phyloP scores from a whole-genome alignment of 2,888 invertebrate species.

The Priocnemis perturbator region DNA sequence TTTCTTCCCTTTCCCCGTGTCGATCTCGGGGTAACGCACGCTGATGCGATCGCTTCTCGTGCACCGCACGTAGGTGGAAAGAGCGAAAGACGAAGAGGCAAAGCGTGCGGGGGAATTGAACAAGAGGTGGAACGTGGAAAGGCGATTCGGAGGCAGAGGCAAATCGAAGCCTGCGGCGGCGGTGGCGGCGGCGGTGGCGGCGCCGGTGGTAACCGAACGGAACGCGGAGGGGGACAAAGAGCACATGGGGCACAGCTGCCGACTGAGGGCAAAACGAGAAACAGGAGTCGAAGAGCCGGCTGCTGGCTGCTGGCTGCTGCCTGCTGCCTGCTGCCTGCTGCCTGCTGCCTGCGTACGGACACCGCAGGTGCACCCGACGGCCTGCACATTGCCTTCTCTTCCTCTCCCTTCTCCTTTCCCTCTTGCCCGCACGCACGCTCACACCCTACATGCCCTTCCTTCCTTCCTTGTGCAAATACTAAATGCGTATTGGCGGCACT shows the following conservation, averaged over 20 bases:
- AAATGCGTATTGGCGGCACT: slow-evolving; percentile 1
- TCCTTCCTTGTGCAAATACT: slow-evolving; percentile 22
- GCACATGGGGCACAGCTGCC: slow-evolving; percentile 53
- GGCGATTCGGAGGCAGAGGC: background rate
- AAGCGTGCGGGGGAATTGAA: slow-evolving; percentile 17
- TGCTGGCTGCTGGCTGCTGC: slow-evolving; percentile 77
- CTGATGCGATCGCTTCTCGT: background rate
- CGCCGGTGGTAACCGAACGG: slow-evolving; percentile 37
- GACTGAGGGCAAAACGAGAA: slow-evolving; percentile 59
- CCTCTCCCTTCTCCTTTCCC: slow-evolving; percentile 19
- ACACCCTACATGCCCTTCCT: slow-evolving; percentile 13
- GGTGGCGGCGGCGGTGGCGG: background rate
- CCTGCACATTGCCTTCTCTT: slow-evolving; percentile 20
- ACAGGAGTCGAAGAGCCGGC: slow-evolving; percentile 71
- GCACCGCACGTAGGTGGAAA: background rate
- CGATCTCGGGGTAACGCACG: background rate
- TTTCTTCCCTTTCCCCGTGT: background rate
- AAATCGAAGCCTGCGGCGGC: background rate
- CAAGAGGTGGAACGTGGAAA: background rate
- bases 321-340: slow-evolving; percentile 78
- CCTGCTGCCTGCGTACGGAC: slow-evolving; percentile 76
- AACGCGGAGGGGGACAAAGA: slow-evolving; percentile 36
- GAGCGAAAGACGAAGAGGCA: slow-evolving; percentile 13
- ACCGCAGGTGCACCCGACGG: slow-evolving; percentile 47
- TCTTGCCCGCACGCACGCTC: background rate